Percentiles rank a stretch among this genome's conserved stretches.
Evolutionary conservation across 2,888 invertebrate genomes (phyloP).

Genomic region (Nomada goodeniana): DNA sequence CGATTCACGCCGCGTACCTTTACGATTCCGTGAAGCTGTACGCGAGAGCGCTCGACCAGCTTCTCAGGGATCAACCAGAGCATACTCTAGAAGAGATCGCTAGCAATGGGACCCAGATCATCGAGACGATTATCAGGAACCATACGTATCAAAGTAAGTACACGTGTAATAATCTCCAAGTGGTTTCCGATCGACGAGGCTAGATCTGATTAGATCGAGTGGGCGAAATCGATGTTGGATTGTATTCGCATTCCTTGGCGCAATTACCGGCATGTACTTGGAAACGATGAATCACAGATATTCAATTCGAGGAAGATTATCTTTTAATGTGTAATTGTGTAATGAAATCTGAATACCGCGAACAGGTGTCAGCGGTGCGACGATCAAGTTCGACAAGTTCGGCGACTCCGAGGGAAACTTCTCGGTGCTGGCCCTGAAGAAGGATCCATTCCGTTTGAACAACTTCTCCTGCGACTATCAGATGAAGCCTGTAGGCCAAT

Average conservation of each 20-base stretch:
- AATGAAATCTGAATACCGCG: constrained; percentile 39
- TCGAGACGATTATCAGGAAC: constrained; percentile 93
- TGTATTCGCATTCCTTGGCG: background rate
- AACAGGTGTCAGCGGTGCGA: constrained; percentile 96
- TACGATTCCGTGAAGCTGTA: constrained; percentile 98
- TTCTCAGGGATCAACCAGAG: constrained; percentile 88
- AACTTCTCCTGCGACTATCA: constrained; percentile 90
- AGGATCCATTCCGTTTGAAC: constrained; percentile 83
- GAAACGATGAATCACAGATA: background rate
- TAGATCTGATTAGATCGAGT: constrained; percentile 31
- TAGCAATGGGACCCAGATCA: constrained; percentile 94
- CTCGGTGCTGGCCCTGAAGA: constrained; percentile 94
- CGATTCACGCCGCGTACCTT: constrained; percentile 96
- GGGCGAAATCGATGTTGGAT: background rate
- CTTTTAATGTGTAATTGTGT: too few species aligned
- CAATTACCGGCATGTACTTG: background rate
- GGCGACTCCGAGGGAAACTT: constrained; percentile 99
- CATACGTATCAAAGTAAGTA: constrained; percentile 94
- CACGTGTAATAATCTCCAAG: constrained; percentile 70
- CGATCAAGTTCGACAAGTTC: constrained; percentile 94
- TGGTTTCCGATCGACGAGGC: constrained; percentile 23
- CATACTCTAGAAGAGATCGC: constrained; percentile 89
- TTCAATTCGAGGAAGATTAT: background rate
- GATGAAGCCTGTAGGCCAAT: constrained; percentile 94
- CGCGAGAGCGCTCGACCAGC: constrained; percentile 92